These are phyloP conservation scores for Leptobrachium ailaonicum DNA, from an alignment of 2,113 vertebrate species.

Conservation along the genomic window DNA sequence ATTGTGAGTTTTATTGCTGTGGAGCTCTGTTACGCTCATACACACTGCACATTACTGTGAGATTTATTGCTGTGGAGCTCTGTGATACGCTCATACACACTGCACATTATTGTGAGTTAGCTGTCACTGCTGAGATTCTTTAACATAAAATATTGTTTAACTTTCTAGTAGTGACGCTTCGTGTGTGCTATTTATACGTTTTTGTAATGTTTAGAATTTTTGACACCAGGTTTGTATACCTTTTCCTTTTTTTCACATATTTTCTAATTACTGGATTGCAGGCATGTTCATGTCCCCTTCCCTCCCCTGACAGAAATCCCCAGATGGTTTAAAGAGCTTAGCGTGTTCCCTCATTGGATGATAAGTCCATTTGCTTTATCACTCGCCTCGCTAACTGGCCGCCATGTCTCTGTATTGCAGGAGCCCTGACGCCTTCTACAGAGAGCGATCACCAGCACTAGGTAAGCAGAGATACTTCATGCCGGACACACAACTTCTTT, in stretches of 20 bases:
- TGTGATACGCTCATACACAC: too few species aligned
- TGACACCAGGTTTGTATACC: too few species aligned
- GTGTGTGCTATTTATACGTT: not conserved
- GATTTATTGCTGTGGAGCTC: too few species aligned
- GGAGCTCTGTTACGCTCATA: too few species aligned
- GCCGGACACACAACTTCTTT: too few species aligned
- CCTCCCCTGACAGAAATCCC: slow-evolving; percentile 26
- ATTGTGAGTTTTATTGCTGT: too few species aligned
- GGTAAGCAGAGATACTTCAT: not conserved
- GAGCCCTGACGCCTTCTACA: not conserved
- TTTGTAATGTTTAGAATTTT: not conserved
- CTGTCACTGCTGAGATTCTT: too few species aligned
- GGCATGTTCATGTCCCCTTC: not conserved
- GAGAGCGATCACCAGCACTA: not conserved
- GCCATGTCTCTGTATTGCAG: not conserved
- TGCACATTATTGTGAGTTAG: too few species aligned
- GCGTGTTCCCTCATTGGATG: slow-evolving; percentile 15
- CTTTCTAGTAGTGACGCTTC: too few species aligned
- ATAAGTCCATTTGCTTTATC: slow-evolving; percentile 10
- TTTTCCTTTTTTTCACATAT: too few species aligned
- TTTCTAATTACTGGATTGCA: not conserved
- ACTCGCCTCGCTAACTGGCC: slow-evolving; percentile 4
- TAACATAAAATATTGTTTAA: too few species aligned
- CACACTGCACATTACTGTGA: too few species aligned
- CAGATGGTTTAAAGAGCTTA: slow-evolving; percentile 47